phyloP scores from a whole-genome alignment of 2,888 invertebrate species.

The Metopia argyrocephala region DNA sequence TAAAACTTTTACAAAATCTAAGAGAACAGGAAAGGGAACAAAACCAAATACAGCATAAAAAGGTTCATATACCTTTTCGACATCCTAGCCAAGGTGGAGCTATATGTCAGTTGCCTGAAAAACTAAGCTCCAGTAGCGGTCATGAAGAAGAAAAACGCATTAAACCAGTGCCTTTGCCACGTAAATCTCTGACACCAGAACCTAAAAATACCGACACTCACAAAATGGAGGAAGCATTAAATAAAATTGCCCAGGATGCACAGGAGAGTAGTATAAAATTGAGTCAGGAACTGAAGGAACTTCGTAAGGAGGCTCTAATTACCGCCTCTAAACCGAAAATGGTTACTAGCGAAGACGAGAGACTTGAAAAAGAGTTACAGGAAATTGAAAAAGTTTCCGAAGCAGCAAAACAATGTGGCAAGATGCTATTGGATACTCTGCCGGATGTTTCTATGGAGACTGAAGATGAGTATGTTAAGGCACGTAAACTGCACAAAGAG shows the following conservation, averaged over 20 bases:
- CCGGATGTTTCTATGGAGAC: conserved; percentile 68
- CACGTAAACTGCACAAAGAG: conserved; percentile 73
- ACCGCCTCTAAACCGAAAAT: conserved; percentile 72
- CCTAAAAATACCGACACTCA: conserved; percentile 76
- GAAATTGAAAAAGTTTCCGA: conserved; percentile 79
- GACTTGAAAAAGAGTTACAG: conserved; percentile 73
- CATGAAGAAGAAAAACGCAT: conserved; percentile 61
- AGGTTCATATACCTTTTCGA: conserved; percentile 71
- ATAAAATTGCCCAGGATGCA: conserved; percentile 87
- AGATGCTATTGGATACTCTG: conserved; percentile 78
- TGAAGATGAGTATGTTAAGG: conserved; percentile 49
- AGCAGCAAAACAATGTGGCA: conserved; percentile 79
- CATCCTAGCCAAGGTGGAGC: conserved; percentile 78
- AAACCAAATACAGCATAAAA: conserved; percentile 53
- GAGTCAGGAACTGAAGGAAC: conserved; percentile 83
- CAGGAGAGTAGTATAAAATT: conserved; percentile 86
- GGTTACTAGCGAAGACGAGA: conserved; percentile 69
- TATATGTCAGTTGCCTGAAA: conserved; percentile 76
- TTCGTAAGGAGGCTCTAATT: conserved; percentile 77
- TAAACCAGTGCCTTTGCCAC: conserved; percentile 81
- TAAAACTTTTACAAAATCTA: conserved; percentile 73
- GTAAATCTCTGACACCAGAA: conserved; percentile 79
- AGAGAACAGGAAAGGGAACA: conserved; percentile 73
- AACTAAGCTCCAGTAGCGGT: conserved; percentile 64
- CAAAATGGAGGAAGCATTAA: conserved; percentile 85